Evolutionary conservation across 2,888 invertebrate species (phyloP), one percentile per base, ranked within the genome.

Genomic region (Cataglyphis albicans): DNA sequence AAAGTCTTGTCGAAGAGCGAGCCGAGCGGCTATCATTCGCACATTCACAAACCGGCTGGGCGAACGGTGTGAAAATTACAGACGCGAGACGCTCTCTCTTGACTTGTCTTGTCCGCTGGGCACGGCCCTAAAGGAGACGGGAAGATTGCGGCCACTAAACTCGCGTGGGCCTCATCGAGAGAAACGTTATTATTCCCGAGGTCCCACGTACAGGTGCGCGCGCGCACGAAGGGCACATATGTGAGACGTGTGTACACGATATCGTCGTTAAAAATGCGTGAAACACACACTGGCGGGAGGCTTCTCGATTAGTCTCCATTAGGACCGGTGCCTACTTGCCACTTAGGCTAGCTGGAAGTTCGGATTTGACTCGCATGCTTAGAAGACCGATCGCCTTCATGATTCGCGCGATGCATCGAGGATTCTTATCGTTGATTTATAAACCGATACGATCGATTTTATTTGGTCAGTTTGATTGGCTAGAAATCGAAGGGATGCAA

Each of bases 31-130:
- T 93, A 93, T 93, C 92, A 93, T 93, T 92, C 91, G 91, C 92
- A 91, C 91, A 92, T 94, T 94, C 93, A 92, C 91, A 92, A 92
- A 88, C 90, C 90, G 90, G 92, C 90, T 90, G 90, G 87, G 25
- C 90, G 91, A 92, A 94, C 92, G 93, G 93, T 90, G 93, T 93
- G 93, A 93, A 94, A 94, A 94, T 94, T 94, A 92, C 91, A 92
- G 92, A 88, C 90, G 86, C 89, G 89, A 85, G 78, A 72, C 38
- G 73, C 64, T 61, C 67, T 68, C 70, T 48, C 72, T 59, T 64
- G 63, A n/a, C 88, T 84, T 86, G 89, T 88, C 86, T 84, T 85
- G 89, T 88, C 83, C 78, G 88, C 84, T 84, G 84, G 88, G 87
- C 81, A 83, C 74, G 64, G 85, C 82, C 83, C 76, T 90, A 85